These are phyloP conservation scores for Sylvicapra grimmia DNA, from an alignment of 2,113 vertebrate species.

Conservation along the genomic window DNA sequence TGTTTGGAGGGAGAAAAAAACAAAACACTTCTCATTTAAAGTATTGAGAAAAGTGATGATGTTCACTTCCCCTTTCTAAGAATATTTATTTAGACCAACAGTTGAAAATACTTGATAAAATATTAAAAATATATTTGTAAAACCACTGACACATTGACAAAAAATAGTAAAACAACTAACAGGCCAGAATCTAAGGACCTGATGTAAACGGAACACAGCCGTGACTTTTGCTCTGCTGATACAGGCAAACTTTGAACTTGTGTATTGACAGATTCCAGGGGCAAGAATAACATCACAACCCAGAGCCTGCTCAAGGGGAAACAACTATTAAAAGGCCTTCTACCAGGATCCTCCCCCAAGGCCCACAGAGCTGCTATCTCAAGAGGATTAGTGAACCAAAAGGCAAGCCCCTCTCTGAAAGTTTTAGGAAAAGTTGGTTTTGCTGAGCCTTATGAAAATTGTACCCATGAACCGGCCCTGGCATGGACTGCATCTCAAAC, in stretches of 20 bases:
- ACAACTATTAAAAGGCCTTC: not conserved
- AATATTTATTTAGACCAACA: not conserved
- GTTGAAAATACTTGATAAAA: not conserved
- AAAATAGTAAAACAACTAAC: not conserved
- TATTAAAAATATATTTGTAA: not conserved
- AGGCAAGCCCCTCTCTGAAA: not conserved
- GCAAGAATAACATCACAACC: not conserved
- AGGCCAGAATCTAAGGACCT: not conserved
- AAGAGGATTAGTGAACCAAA: not conserved
- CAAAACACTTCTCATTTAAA: not conserved
- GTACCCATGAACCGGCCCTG: not conserved
- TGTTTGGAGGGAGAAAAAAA: not conserved
- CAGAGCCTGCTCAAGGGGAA: not conserved
- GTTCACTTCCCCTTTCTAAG: not conserved
- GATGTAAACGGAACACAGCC: not conserved
- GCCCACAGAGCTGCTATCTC: not conserved
- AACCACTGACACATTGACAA: not conserved
- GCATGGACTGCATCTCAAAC: not conserved
- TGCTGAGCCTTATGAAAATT: not conserved
- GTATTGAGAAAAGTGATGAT: not conserved
- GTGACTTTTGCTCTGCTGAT: not conserved
- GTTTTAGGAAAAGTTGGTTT: not conserved
- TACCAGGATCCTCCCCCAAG: not conserved
- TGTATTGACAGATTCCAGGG: not conserved
- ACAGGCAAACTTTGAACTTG: not conserved